Conservation (phyloP, 2,113 vertebrate genomes). For the Alethe diademata region DNA sequence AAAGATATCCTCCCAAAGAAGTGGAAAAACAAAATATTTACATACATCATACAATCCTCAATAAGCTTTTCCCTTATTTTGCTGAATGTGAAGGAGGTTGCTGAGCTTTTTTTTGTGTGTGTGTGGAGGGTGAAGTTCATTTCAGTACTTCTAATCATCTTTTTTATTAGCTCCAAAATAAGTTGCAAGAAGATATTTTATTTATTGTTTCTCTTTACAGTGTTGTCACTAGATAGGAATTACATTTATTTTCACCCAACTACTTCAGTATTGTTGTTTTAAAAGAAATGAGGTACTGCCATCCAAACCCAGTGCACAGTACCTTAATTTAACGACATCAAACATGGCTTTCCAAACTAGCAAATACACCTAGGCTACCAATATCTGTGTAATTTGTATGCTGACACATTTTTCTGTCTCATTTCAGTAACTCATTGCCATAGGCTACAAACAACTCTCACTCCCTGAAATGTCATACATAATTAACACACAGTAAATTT, state of each 20-base stretch:
- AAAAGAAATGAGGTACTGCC: neutral
- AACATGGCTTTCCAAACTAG: neutral
- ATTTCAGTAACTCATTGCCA: conserved; percentile 28
- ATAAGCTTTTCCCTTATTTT: neutral
- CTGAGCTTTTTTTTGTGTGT: neutral
- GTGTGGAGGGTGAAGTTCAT: fast-evolving
- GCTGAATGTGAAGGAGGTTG: neutral
- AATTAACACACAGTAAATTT: conserved; percentile 24
- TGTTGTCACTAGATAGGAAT: neutral
- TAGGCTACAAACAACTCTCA: conserved; percentile 40
- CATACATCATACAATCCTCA: neutral
- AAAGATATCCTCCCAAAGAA: neutral
- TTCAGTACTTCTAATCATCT: neutral
- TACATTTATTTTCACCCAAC: neutral
- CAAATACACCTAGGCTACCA: neutral
- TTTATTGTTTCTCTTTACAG: neutral
- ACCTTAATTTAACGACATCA: neutral
- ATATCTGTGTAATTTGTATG: neutral
- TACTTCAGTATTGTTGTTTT: neutral
- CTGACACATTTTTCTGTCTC: conserved; percentile 9
- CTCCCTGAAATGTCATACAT: conserved; percentile 28
- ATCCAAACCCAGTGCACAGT: neutral
- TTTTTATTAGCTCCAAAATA: neutral
- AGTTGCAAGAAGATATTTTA: neutral
- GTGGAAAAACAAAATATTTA: neutral